Conservation (phyloP, 2,113 vertebrate species). For the Tinamus guttatus region DNA sequence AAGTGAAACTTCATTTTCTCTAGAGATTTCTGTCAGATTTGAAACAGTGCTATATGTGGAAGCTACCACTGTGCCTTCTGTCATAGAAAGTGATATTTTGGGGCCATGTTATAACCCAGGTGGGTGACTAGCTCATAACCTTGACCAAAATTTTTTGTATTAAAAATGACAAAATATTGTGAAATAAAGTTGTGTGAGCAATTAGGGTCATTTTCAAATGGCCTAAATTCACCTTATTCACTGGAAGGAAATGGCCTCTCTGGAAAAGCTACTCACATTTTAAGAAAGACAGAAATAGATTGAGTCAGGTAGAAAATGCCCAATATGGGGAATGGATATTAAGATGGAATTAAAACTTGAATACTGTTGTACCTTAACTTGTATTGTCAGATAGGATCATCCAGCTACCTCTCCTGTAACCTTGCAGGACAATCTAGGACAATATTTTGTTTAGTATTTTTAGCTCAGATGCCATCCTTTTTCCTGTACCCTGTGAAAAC, state of each 20-base stretch:
- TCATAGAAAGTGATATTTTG: constrained; percentile 51
- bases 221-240: not conserved
- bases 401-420: not conserved
- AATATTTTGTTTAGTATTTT: not conserved
- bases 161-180: not conserved
- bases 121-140: constrained; percentile 7
- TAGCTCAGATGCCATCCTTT: not conserved
- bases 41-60: constrained; percentile 9
- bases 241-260: not conserved
- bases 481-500: not conserved
- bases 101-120: constrained; percentile 23
- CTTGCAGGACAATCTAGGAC: not conserved
- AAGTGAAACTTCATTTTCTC: constrained; percentile 52
- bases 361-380: not conserved
- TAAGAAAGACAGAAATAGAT: not conserved
- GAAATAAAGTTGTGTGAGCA: not conserved
- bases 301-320: not conserved
- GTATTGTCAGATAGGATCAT: not conserved
- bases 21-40: constrained; percentile 14
- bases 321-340: not conserved
- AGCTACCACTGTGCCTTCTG: constrained; percentile 4
- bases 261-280: not conserved
- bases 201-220: not conserved
- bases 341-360: not conserved
- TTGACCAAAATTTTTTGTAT: constrained; percentile 31